phyloP scores from a whole-genome alignment of 2,797 vertebrate species.

The Halcyon chelicuti region DNA sequence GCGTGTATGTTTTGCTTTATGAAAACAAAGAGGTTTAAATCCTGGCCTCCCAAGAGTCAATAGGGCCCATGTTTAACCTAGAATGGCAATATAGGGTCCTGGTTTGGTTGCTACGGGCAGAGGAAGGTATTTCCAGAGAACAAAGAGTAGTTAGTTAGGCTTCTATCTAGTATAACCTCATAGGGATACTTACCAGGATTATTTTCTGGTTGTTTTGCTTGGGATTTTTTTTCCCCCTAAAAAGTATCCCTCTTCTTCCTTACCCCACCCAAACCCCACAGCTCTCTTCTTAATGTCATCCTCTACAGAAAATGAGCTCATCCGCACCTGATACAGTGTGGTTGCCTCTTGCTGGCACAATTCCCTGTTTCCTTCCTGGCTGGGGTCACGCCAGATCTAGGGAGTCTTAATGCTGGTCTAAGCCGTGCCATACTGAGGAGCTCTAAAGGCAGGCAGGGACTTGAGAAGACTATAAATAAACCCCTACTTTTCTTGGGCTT shows the following conservation, averaged over 20 bases:
- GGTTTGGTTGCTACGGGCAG: not conserved
- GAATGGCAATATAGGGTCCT: not conserved
- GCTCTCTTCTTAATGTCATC: not conserved
- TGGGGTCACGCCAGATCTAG: not conserved
- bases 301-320: not conserved
- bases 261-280: not conserved
- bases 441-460: not conserved
- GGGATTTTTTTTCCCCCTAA: no score
- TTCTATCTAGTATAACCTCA: not conserved
- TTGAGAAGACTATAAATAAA: not conserved
- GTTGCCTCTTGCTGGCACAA: not conserved
- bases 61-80: not conserved
- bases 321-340: not conserved
- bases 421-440: not conserved
- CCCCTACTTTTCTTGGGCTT: not conserved
- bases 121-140: conserved; percentile 14
- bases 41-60: not conserved
- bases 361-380: not conserved
- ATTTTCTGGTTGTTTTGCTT: not conserved
- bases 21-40: conserved; percentile 31
- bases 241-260: not conserved
- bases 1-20: not conserved
- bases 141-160: not conserved
- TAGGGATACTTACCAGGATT: not conserved
- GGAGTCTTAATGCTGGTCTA: not conserved